These are phyloP conservation scores for Poeciliopsis occidentalis DNA, from an alignment of 2,113 vertebrate genomes.

Conservation along the genomic window DNA sequence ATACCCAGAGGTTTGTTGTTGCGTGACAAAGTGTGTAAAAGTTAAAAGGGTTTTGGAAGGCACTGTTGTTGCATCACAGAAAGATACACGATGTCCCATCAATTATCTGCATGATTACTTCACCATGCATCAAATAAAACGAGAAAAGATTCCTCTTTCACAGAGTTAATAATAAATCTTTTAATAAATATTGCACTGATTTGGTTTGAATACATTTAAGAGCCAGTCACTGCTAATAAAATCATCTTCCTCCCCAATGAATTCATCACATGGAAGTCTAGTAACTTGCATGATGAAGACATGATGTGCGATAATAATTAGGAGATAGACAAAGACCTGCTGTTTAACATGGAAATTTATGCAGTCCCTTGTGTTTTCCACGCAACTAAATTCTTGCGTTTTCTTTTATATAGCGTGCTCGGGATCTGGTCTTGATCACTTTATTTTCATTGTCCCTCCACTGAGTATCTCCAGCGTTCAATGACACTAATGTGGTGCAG, in stretches of 20 bases:
- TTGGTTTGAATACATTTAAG: neutral
- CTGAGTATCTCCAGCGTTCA: slow-evolving; percentile 89
- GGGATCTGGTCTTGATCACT: slow-evolving; percentile 76
- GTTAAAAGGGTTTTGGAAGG: too few relatives aligned
- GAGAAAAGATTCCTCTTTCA: neutral
- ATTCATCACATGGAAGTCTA: slow-evolving; percentile 90
- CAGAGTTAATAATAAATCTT: neutral
- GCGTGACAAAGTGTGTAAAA: too few relatives aligned
- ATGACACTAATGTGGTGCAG: slow-evolving; percentile 95
- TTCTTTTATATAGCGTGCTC: slow-evolving; percentile 58
- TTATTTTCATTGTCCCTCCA: slow-evolving; percentile 88
- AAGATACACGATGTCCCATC: neutral
- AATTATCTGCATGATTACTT: slow-evolving; percentile 13
- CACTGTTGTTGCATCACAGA: slow-evolving; percentile 23
- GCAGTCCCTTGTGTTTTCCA: slow-evolving; percentile 88
- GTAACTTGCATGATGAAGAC: slow-evolving; percentile 98
- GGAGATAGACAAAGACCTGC: slow-evolving; percentile 94
- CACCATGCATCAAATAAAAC: slow-evolving; percentile 8
- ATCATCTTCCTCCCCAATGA: slow-evolving; percentile 72
- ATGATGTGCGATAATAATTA: slow-evolving; percentile 99
- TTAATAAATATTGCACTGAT: slow-evolving; percentile 9
- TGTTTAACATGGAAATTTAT: slow-evolving; percentile 98
- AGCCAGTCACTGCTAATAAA: neutral
- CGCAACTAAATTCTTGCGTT: slow-evolving; percentile 78
- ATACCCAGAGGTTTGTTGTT: too few relatives aligned